phyloP scores from a whole-genome alignment of 1,140 invertebrate species.

The Mya arenaria region DNA sequence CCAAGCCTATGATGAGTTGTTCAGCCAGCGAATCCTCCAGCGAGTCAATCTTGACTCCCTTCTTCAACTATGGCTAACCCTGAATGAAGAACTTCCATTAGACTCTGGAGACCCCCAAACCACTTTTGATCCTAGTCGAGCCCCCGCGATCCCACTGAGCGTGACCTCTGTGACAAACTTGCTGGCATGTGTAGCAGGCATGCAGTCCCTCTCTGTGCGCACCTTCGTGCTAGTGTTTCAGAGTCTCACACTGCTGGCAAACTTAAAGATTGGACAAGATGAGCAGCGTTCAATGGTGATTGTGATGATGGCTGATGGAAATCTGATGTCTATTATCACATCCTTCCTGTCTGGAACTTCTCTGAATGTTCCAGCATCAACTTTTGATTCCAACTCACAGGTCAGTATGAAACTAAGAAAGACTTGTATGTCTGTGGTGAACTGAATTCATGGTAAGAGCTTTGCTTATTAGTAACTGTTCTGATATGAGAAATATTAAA shows the following conservation, averaged over 20 bases:
- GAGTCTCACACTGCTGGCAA: slow-evolving; percentile 82
- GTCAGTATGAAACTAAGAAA: slow-evolving; percentile 63
- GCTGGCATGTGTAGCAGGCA: slow-evolving; percentile 86
- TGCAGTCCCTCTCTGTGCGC: slow-evolving; percentile 86
- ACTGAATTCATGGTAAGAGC: no score
- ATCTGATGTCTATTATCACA: slow-evolving; percentile 88
- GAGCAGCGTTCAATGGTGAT: slow-evolving; percentile 81
- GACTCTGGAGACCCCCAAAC: slow-evolving; percentile 58
- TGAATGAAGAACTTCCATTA: slow-evolving; percentile 83
- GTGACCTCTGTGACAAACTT: slow-evolving; percentile 87
- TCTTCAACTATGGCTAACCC: slow-evolving; percentile 91
- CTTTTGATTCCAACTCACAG: slow-evolving; percentile 71
- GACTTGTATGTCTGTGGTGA: no score
- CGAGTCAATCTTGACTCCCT: slow-evolving; percentile 89
- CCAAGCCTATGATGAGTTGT: slow-evolving; percentile 87
- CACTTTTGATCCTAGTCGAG: slow-evolving; percentile 82
- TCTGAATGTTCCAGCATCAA: slow-evolving; percentile 66
- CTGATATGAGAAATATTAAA: no score
- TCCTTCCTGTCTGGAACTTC: slow-evolving; percentile 87
- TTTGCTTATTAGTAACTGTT: no score
- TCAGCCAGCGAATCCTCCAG: slow-evolving; percentile 84
- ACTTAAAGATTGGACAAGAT: slow-evolving; percentile 63
- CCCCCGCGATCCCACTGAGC: slow-evolving; percentile 88
- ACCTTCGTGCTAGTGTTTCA: slow-evolving; percentile 89
- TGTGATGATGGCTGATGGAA: slow-evolving; percentile 86